phyloP scores from a whole-genome alignment of 1,140 invertebrate genomes.

The Drosophila micromelanica region DNA sequence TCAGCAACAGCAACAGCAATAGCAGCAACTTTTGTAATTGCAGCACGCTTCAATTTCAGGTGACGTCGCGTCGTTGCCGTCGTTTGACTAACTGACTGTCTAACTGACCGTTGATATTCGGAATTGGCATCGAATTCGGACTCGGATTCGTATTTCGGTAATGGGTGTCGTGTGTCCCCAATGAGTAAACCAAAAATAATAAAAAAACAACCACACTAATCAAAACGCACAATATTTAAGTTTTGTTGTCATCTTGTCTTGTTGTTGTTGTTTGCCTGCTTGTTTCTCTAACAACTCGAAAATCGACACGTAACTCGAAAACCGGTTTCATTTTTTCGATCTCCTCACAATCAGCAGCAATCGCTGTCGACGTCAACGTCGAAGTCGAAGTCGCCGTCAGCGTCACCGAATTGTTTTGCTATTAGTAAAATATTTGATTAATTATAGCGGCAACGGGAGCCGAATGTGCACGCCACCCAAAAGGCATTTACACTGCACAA shows the following conservation, averaged over 20 bases:
- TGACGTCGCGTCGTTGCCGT: conserved; percentile 16
- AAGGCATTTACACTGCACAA: conserved; percentile 53
- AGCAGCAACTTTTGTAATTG: conserved; percentile 21
- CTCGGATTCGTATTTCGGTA: conserved; percentile 1
- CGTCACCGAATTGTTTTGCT: conserved; percentile 64
- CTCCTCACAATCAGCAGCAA: conserved; percentile 25
- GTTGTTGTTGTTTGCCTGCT: conserved; percentile 4
- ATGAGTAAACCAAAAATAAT: conserved; percentile 3
- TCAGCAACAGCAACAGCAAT: conserved; percentile 34
- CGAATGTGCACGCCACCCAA: conserved; percentile 51
- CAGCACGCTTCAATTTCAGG: conserved; percentile 24
- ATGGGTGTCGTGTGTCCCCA: conserved; percentile 14
- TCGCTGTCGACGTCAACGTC: conserved; percentile 2
- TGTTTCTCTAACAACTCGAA: conserved; percentile 49
- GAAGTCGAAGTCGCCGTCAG: not conserved
- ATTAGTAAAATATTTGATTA: conserved; percentile 75
- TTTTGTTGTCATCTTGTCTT: conserved; percentile 4
- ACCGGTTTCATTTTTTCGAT: conserved; percentile 56
- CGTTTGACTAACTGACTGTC: not conserved
- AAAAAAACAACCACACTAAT: conserved; percentile 28
- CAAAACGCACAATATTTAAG: conserved; percentile 34
- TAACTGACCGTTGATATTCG: not conserved
- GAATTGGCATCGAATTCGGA: conserved; percentile 10
- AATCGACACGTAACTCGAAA: conserved; percentile 45
- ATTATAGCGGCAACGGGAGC: conserved; percentile 56